Base-by-base conservation (phyloP, 2,797 vertebrate genomes). In the Perodicticus potto region DNA sequence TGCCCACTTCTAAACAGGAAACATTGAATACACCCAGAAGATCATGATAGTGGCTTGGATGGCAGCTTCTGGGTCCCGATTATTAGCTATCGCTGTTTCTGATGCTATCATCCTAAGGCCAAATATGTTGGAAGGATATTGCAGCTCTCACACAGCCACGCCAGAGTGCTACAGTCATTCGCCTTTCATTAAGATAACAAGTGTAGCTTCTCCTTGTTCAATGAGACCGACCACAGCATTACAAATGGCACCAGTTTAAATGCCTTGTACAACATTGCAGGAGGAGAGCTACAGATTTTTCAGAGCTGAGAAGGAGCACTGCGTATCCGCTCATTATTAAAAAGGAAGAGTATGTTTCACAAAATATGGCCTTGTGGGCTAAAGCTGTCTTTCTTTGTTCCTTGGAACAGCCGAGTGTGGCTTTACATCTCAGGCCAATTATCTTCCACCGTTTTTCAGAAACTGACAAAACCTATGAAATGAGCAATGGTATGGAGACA, bases 381-480 rank as follows among this genome's bases (percentile, higher is more conserved):
- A 97, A 98, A 97, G 81, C 14, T 97, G 97, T 97, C 95, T 96
- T 23, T 96, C 96, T 97, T 97, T 97, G 86, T 97, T 97, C 95
- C 86, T 95, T 94, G 77, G 76, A 97, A 96, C 7, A 97, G 96
- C 85, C 16, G 81, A 97, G 69, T 37, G 84, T 97, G 96, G 84
- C 96, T 98, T 98, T 97, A 87, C 89, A 97, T 96, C 96, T 98
- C 96, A 96, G 96, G 95, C 97, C 97, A 98, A 96, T 97, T 97
- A 97, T 97, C 91, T 59, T 92, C 70, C 82, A 89, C 57, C n/a
- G 17, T 78, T 97, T 96, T 96, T 97, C 91, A 96, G 94, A 96
- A 98, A 97, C 88, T 95, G 91, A 96, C 97, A 92, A 90, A 98
- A 97, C 70, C 77, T 96, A n/a, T 91, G 94, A 94, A 37, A 96